These are phyloP conservation scores for Notiomystis cincta DNA, from an alignment of 2,113 vertebrate genomes.

Conservation along the genomic window DNA sequence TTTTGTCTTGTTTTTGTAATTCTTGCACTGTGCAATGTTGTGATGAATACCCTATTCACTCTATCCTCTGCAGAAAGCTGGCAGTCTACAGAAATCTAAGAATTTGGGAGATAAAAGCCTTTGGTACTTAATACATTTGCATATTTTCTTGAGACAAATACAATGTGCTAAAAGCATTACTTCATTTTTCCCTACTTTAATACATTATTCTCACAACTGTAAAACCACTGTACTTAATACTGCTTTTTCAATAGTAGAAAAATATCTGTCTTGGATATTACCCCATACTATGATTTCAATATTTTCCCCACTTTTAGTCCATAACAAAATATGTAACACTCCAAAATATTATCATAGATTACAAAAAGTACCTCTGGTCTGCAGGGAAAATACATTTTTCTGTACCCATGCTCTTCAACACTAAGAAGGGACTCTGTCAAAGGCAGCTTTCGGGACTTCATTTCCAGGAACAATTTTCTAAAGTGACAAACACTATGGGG, in stretches of 20 bases:
- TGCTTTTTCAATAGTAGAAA: neutral
- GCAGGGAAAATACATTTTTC: slow-evolving; percentile 44
- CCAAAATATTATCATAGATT: slow-evolving; percentile 18
- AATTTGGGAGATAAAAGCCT: neutral
- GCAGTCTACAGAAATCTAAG: neutral
- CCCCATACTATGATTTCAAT: neutral
- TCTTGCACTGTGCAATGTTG: neutral
- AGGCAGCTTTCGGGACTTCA: slow-evolving; percentile 69
- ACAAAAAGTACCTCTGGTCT: slow-evolving; percentile 20
- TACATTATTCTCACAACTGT: neutral
- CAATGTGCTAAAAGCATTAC: neutral
- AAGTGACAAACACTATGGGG: slow-evolving; percentile 81
- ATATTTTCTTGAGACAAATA: neutral
- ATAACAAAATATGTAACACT: neutral
- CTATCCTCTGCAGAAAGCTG: neutral
- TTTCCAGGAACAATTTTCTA: slow-evolving; percentile 77
- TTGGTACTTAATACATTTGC: neutral
- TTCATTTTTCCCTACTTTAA: neutral
- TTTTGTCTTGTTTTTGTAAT: neutral
- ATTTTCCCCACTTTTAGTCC: neutral
- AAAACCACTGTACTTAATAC: neutral
- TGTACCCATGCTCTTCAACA: slow-evolving; percentile 44
- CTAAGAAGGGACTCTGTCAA: slow-evolving; percentile 58
- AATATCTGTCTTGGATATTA: neutral
- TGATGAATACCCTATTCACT: neutral